phyloP scores from a whole-genome alignment of 1,140 invertebrate species.

The Hyphantria cunea region DNA sequence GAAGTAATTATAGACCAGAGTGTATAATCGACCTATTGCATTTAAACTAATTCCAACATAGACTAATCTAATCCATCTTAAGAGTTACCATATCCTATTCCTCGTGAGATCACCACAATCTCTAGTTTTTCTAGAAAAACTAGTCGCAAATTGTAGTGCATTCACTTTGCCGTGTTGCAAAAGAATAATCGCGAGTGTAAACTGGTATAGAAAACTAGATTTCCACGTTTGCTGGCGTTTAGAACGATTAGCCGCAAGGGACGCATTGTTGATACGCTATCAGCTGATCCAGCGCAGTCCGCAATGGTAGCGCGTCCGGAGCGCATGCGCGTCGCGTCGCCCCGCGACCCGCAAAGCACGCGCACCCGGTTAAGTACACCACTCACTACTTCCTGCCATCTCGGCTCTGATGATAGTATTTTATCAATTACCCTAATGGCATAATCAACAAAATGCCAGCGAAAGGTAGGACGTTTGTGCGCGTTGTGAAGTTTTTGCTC shows the following conservation, averaged over 20 bases:
- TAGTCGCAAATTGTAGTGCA: conserved; percentile 46
- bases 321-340: conserved; percentile 62
- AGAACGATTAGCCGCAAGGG: conserved; percentile 69
- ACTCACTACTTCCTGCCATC: conserved; percentile 1
- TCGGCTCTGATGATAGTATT: conserved; percentile 12
- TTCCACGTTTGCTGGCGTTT: conserved; percentile 62
- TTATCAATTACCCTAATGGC: conserved; percentile 27
- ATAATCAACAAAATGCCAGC: conserved; percentile 38
- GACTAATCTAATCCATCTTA: conserved; percentile 32
- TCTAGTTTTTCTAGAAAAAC: conserved; percentile 54
- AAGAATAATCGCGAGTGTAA: conserved; percentile 50
- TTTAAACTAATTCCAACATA: conserved; percentile 54
- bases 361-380: conserved; percentile 6
- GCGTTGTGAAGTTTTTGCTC: conserved; percentile 63
- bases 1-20: conserved; percentile 42
- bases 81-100: conserved; percentile 58
- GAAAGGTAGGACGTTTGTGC: conserved; percentile 52
- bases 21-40: conserved; percentile 62
- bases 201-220: conserved; percentile 71
- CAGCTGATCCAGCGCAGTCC: conserved; percentile 73
- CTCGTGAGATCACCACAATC: conserved; percentile 56
- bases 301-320: conserved; percentile 63
- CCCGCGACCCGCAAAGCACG: conserved; percentile 33
- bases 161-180: conserved; percentile 41
- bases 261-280: conserved; percentile 74